A percentile compares a stretch with the other conserved stretches of the same genome.
Conservation (phyloP, 2,113 vertebrate species). For the Psilopogon haemacephalus region DNA sequence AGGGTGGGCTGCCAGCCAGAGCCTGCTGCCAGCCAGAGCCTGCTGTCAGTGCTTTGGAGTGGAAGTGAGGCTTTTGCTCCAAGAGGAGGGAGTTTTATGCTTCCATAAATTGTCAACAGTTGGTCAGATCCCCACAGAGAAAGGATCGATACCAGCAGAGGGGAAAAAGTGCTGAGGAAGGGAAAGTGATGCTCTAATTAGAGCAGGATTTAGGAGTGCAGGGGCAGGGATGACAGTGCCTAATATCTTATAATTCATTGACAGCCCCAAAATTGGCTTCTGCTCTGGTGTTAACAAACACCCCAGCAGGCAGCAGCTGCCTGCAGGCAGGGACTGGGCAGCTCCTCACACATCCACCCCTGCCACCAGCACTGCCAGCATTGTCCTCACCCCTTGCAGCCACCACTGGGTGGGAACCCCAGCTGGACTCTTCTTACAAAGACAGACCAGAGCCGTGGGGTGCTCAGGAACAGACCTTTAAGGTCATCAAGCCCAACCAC, state of each 20-base stretch:
- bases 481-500: no score
- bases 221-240: conserved; percentile 42
- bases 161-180: conserved; percentile 65
- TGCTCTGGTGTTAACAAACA: conserved; percentile 40
- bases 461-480: no score
- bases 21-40: conserved; percentile 4
- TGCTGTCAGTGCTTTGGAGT: background rate
- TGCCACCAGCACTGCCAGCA: background rate
- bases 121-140: conserved; percentile 60
- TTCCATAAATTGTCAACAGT: conserved; percentile 71
- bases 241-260: conserved; percentile 63
- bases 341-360: background rate
- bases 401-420: fast-evolving
- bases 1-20: background rate
- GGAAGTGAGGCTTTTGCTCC: conserved; percentile 14
- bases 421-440: background rate
- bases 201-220: conserved; percentile 55
- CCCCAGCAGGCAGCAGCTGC: background rate
- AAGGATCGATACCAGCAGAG: conserved; percentile 64
- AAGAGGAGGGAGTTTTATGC: conserved; percentile 36
- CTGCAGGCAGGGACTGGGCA: background rate
- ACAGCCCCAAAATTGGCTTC: background rate
- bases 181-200: conserved; percentile 61
- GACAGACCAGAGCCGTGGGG: no score
- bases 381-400: fast-evolving